A percentile compares a stretch with the other conserved stretches of the same genome.
Conservation (phyloP, 2,888 invertebrate genomes). For the Apoda limacodes region DNA sequence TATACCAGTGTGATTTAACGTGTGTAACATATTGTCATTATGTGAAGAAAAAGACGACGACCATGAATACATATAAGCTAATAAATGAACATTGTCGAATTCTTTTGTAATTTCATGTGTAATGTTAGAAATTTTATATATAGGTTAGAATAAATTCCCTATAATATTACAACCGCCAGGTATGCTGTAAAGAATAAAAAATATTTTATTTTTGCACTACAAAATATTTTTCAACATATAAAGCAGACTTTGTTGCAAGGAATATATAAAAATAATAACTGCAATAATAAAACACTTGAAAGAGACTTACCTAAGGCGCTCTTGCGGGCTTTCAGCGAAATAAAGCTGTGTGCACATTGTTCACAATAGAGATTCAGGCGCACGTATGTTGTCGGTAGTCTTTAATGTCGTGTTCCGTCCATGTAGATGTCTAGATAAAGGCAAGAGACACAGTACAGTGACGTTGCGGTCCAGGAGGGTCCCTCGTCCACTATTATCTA, state of each 20-base stretch:
- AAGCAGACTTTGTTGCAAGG: slow-evolving; percentile 4
- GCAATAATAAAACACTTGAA: too few relatives aligned
- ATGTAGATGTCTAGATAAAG: slow-evolving; percentile 55
- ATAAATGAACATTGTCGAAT: too few relatives aligned
- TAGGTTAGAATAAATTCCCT: too few relatives aligned
- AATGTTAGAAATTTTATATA: too few relatives aligned
- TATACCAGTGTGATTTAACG: too few relatives aligned
- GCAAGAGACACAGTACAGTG: slow-evolving; percentile 24
- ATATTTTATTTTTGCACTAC: slow-evolving; percentile 1
- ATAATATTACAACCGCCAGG: too few relatives aligned
- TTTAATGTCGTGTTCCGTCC: slow-evolving; percentile 39
- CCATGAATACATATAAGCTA: too few relatives aligned
- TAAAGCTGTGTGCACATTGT: slow-evolving; percentile 5
- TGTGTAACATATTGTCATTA: too few relatives aligned
- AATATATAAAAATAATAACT: slow-evolving; percentile 2
- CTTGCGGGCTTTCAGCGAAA: slow-evolving; percentile 1
- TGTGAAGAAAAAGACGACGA: too few relatives aligned
- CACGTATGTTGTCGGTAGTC: slow-evolving; percentile 46
- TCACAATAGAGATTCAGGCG: slow-evolving; percentile 26
- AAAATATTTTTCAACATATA: slow-evolving; percentile 8
- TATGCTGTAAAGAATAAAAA: slow-evolving; percentile 4
- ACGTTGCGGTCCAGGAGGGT: slow-evolving; percentile 26
- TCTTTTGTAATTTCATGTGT: too few relatives aligned
- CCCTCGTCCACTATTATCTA: slow-evolving; percentile 25
- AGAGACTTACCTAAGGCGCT: too few relatives aligned